These are phyloP conservation scores for Onychostoma macrolepis DNA, from an alignment of 2,113 vertebrate genomes.

Conservation along the genomic window DNA sequence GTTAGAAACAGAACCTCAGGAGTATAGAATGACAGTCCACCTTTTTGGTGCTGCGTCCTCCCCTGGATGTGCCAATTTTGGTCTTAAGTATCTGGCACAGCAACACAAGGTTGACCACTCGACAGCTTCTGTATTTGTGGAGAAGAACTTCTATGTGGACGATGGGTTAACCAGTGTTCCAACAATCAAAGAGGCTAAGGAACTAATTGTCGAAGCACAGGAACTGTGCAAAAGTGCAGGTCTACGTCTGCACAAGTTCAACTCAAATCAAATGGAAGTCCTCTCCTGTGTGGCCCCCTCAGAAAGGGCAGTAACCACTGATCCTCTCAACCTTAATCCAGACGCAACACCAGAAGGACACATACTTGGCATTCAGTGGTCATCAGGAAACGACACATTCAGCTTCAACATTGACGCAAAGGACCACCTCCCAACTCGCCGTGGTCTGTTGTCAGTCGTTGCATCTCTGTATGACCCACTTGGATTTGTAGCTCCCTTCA, in stretches of 20 bases:
- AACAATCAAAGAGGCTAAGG: slow-evolving; percentile 29
- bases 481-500: slow-evolving; percentile 9
- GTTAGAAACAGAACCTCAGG: slow-evolving; percentile 26
- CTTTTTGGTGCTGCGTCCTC: slow-evolving; percentile 36
- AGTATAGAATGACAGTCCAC: slow-evolving; percentile 38
- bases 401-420: slow-evolving; percentile 21
- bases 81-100: slow-evolving; percentile 33
- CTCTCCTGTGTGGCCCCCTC: slow-evolving; percentile 28
- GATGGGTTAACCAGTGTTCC: slow-evolving; percentile 39
- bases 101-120: slow-evolving; percentile 35
- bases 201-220: background rate
- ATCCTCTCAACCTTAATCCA: slow-evolving; percentile 4
- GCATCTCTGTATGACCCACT: slow-evolving; percentile 40
- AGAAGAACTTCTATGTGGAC: slow-evolving; percentile 53
- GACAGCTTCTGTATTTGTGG: slow-evolving; percentile 42
- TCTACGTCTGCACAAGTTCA: slow-evolving; percentile 43
- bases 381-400: slow-evolving; percentile 25
- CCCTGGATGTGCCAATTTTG: slow-evolving; percentile 24
- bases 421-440: slow-evolving; percentile 17
- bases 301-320: slow-evolving; percentile 26
- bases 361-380: slow-evolving; percentile 48
- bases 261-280: slow-evolving; percentile 34
- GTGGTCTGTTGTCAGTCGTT: slow-evolving; percentile 21
- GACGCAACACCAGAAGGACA: slow-evolving; percentile 4
- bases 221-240: slow-evolving; percentile 33